Base-by-base conservation (phyloP, 2,888 invertebrate species). In the Callyntrura sp. region DNA sequence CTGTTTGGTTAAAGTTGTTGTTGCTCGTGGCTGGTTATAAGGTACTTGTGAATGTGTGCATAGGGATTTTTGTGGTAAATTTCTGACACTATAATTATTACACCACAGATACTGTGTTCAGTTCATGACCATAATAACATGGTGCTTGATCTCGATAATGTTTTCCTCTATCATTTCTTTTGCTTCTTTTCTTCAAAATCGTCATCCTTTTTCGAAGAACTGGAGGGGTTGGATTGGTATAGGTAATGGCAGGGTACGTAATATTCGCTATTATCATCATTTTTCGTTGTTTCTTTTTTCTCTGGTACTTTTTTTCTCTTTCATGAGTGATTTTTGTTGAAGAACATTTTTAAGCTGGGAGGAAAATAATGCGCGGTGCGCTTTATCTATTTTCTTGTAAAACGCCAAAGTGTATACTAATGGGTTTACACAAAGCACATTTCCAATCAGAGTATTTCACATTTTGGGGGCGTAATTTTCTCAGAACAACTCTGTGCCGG, bases 391-490 rank as follows among this genome's bases (percentile, higher is more conserved):
- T 0, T 62, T 35, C n/a, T 11, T 1, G 9, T 20, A 65, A 65
- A 28, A 28, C 25, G 65, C 9, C 6, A 65, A 0, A 23, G 12
- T 68, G 35, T 68, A 57, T 17, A 51, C 57, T 78, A 45, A 86
- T 85, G 28, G 28, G 35, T 55, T 11, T 45, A 45, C 73, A 73
- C 51, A 62, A 57, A 73, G 43, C n/a, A 68, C 20, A 79, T 65
- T 85, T 60, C 81, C 81, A 88, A 88, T 82, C 82, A 88, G 82
- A 25, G 86, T 65, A 78, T 85, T 78, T 78, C 78, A 85, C 68
- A 81, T 88, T 60, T 78, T 76, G 90, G 83, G 90, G 86, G 90
- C 87, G 90, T 82, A 90, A 43, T 84, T 60, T 90, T 90, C 90
- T 86, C 76, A 86, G 90, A 86, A 88, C 23, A 28, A 62, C 28